Conservation (phyloP, 2,113 vertebrate species). For the Hiodon tergisus region DNA sequence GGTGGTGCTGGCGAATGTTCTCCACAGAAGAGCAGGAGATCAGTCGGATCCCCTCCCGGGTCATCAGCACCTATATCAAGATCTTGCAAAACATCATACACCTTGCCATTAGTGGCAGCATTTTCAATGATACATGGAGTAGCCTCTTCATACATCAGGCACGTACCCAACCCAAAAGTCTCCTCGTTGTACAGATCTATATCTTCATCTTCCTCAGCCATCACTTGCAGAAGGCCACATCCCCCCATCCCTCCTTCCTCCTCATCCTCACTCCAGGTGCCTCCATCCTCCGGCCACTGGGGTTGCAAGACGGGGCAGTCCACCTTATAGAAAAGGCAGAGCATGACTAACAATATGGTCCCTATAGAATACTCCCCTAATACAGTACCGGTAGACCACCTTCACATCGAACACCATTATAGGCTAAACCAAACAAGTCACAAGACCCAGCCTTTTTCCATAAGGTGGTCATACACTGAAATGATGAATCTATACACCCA, state of each 20-base stretch:
- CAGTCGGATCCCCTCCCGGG: conserved; percentile 26
- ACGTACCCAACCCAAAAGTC: conserved; percentile 74
- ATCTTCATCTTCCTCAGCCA: conserved; percentile 77
- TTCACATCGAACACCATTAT: no score
- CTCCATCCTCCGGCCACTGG: conserved; percentile 69
- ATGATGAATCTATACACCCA: no score
- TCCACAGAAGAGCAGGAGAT: conserved; percentile 32
- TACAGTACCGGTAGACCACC: no score
- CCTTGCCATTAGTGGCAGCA: background rate
- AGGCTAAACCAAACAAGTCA: background rate
- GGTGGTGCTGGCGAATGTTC: conserved; percentile 33
- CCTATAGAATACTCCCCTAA: no score
- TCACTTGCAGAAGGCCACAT: conserved; percentile 65
- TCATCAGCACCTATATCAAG: conserved; percentile 41
- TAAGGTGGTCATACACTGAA: no score
- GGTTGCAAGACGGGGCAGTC: conserved; percentile 17
- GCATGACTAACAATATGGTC: background rate
- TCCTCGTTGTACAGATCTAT: conserved; percentile 78
- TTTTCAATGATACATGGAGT: no score
- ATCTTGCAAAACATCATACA: conserved; percentile 13
- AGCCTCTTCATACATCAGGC: background rate
- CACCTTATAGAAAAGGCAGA: conserved; percentile 18
- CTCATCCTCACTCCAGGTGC: conserved; percentile 57
- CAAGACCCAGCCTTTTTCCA: no score
- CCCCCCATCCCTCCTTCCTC: conserved; percentile 54